A percentile compares a stretch with the other conserved stretches of the same genome.
Evolutionary conservation across 2,888 invertebrate species (phyloP).

Genomic region (Andrena minutula): DNA sequence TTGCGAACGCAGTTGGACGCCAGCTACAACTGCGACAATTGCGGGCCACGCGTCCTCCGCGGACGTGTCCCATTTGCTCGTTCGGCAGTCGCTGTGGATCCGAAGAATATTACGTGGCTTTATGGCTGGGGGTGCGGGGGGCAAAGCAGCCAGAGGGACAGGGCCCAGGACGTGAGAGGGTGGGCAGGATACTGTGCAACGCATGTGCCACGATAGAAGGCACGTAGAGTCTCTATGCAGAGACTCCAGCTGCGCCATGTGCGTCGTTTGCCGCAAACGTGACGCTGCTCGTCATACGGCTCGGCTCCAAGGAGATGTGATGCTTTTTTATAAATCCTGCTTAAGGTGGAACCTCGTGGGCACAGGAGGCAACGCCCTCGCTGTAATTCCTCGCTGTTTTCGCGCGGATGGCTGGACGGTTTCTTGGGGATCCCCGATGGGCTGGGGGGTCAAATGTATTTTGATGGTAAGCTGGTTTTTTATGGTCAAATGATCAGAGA

Average conservation of each 20-base stretch:
- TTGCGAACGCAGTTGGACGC: conserved; percentile 39
- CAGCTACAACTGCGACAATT: conserved; percentile 74
- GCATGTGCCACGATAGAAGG: conserved; percentile 72
- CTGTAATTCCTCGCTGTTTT: conserved; percentile 45
- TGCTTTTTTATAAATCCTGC: conserved; percentile 67
- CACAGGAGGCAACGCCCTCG: conserved; percentile 58
- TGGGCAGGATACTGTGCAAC: conserved; percentile 61
- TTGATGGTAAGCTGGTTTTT: too few species aligned
- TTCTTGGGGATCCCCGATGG: background rate
- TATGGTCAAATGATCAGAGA: too few species aligned
- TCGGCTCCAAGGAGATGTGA: conserved; percentile 52
- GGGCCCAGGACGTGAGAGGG: conserved; percentile 13
- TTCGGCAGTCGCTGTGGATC: conserved; percentile 69
- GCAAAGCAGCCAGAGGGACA: conserved; percentile 54
- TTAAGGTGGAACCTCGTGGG: conserved; percentile 59
- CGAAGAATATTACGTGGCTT: conserved; percentile 73
- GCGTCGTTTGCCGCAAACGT: conserved; percentile 84
- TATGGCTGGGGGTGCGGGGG: conserved; percentile 57
- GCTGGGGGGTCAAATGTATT: too few species aligned
- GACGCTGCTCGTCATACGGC: conserved; percentile 80
- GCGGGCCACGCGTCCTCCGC: conserved; percentile 67
- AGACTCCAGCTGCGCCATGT: conserved; percentile 83
- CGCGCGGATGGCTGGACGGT: conserved; percentile 32
- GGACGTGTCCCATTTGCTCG: conserved; percentile 69
- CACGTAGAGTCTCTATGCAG: conserved; percentile 81